Evolutionary conservation across 2,797 vertebrate species (phyloP).

Genomic region (Miichthys miiuy): DNA sequence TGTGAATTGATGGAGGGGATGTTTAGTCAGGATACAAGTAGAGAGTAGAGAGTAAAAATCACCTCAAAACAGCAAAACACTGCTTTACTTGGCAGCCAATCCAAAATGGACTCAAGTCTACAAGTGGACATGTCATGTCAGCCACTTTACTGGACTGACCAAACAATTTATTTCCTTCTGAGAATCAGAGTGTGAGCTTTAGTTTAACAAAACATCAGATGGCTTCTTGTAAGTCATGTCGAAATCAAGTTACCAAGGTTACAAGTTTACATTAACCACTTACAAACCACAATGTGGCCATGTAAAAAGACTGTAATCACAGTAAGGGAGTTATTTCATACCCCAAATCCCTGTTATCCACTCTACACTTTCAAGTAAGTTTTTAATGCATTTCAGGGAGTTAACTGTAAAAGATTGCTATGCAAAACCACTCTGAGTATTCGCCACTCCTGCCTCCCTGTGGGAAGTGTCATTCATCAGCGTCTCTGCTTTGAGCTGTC

Average conservation of each 20-base stretch:
- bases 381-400: constrained; percentile 40
- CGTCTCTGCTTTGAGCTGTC: constrained; percentile 57
- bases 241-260: constrained; percentile 47
- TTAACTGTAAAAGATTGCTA: constrained; percentile 48
- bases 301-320: constrained; percentile 44
- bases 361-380: constrained; percentile 44
- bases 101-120: constrained; percentile 15
- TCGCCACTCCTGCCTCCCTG: constrained; percentile 27
- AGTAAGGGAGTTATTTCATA: constrained; percentile 34
- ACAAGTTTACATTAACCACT: constrained; percentile 44
- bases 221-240: constrained; percentile 20
- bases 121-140: constrained; percentile 34
- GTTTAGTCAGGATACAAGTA: constrained; percentile 51
- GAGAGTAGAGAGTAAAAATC: constrained; percentile 50
- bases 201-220: constrained; percentile 34
- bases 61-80: constrained; percentile 19
- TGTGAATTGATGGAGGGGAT: constrained; percentile 50
- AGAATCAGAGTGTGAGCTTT: constrained; percentile 18
- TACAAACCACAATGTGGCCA: constrained; percentile 41
- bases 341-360: constrained; percentile 39
- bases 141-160: constrained; percentile 27
- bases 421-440: constrained; percentile 40
- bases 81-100: constrained; percentile 47
- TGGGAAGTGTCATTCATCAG: constrained; percentile 58
- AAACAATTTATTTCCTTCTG: constrained; percentile 3